Evolutionary conservation across 2,113 vertebrate genomes (phyloP), one percentile per base, ranked within the genome.

Genomic region (Esox niger): DNA sequence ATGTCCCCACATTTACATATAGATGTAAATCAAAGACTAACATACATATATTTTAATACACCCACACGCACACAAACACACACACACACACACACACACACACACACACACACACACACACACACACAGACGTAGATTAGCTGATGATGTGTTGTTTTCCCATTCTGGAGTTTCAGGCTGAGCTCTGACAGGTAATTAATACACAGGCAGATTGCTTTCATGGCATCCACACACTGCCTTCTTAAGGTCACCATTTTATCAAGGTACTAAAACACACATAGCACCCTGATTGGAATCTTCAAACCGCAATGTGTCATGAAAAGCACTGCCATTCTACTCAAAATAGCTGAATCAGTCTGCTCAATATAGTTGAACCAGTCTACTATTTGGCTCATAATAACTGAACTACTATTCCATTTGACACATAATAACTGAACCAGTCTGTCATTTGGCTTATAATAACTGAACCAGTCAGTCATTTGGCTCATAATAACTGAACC

Each of bases 171-270:
- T 84, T 85, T 79, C 83, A 82, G 78, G 76, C 82, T 86, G 82
- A 79, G 75, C 82, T 81, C 86, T 90, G 89, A 89, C 90, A 90
- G 88, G 84, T 88, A 90, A 91, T 90, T 87, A 91, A 90, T 86
- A 91, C 87, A 79, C 82, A 81, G 87, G 81, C 84, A 89, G 86
- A 90, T 90, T 88, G 84, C 82, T 87, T 90, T 83, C 84, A 84
- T 83, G 79, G 80, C 74, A 79, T 81, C 75, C 68, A 56, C 70
- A 79, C 84, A 84, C 81, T 74, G 69, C 25, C 54, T 15, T 17
- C 75, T 73, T 89, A 90, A 90, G 90, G 88, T 90, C 88, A 86
- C 79, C 59, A 69, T 89, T 87, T 58, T 88, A 88, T 84, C 76
- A 77, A 81, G 69, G 70, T 23, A 20, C 20, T 27, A 27, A 71